Evolutionary conservation across 2,797 vertebrate species (phyloP), one percentile per base, ranked within the genome.

Genomic region (Sitta carolinensis): DNA sequence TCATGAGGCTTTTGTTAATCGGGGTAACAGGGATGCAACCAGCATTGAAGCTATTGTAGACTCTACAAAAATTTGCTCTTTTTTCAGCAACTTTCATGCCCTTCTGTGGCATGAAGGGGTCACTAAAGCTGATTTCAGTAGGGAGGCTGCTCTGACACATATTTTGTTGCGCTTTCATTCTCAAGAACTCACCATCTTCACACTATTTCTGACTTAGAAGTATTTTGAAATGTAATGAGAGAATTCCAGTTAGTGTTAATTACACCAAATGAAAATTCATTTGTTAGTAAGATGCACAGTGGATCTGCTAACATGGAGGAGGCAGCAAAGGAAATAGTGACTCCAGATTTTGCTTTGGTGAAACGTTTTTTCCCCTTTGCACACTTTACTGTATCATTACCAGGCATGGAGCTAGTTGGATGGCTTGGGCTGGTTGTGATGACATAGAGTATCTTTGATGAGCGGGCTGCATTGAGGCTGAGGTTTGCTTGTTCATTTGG

Each of bases 351-450:
- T 68, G 40, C 52, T n/a, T 38, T 74, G 32, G 63, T 34, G 84
- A 67, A 69, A 42, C 17, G 8, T 27, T 73, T 81, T 81, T 75
- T 48, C 34, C 61, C 10, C 3, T 92, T 89, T 67, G 29, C 51
- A 45, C 4, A 5, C 63, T 75, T 86, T 43, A 21, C 64, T 87
- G 77, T 92, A 72, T 54, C 43, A 98, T 98, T 98, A 99, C 99
- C 99, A 98, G 99, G 99, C 98, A 98, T 98, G 92, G 98, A 98
- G 97, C 97, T 98, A 34, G 98, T 98, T 20, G 98, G 98, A 90
- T 98, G 98, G 85, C 98, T 98, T 45, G 99, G 99, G 97, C 99
- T 99, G 96, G 99, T 99, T 80, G 99, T 99, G 98, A 99, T 99
- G 94, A 99, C 98, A n/a, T 99, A 99, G 84, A 99, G 98, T 72